Conservation (phyloP, 2,113 vertebrate genomes). For the Nipponia nippon region DNA sequence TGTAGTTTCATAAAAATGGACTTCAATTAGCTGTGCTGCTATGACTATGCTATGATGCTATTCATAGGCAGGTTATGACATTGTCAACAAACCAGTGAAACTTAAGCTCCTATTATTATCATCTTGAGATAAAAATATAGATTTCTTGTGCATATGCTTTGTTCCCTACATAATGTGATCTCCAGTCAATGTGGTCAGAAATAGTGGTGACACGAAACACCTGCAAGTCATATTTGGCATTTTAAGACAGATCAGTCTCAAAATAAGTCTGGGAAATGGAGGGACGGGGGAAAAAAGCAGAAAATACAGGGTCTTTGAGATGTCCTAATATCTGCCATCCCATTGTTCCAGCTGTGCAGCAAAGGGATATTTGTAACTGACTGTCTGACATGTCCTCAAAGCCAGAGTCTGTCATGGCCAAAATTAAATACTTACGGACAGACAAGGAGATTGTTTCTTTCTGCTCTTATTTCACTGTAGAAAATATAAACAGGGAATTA, state of each 20-base stretch:
- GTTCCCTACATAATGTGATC: background rate
- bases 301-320: background rate
- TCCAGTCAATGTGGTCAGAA: background rate
- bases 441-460: background rate
- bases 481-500: background rate
- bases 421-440: background rate
- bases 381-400: background rate
- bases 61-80: conserved; percentile 9
- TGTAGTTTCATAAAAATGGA: background rate
- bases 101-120: background rate
- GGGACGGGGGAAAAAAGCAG: background rate
- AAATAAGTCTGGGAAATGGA: background rate
- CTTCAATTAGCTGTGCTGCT: conserved; percentile 27
- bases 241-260: background rate
- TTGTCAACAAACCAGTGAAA: conserved; percentile 24
- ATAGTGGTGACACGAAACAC: background rate
- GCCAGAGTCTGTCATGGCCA: background rate
- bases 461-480: background rate
- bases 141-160: background rate
- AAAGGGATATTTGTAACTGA: background rate
- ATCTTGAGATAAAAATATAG: background rate
- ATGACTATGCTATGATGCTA: background rate
- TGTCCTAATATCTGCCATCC: background rate
- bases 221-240: background rate
- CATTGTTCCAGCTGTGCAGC: background rate